Evolutionary conservation across 2,888 invertebrate genomes (phyloP).

Genomic region (Drosophila paramelanica): DNA sequence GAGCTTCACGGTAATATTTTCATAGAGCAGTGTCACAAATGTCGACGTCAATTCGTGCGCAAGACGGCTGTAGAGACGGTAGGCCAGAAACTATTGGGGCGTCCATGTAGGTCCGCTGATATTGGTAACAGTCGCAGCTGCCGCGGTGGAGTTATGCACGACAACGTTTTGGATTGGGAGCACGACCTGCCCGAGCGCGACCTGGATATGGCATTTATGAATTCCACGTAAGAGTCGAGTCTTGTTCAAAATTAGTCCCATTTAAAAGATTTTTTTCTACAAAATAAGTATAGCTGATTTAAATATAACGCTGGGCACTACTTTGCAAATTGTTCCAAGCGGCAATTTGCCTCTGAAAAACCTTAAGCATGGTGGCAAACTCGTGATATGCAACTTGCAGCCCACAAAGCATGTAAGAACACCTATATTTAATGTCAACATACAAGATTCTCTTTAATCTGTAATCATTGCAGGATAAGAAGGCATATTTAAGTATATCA

Average conservation of each 20-base stretch:
- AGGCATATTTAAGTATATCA: slow-evolving; percentile 94
- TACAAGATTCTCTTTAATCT: neutral
- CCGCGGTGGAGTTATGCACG: slow-evolving; percentile 94
- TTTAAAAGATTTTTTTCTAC: neutral
- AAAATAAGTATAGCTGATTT: slow-evolving; percentile 92
- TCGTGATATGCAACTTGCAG: slow-evolving; percentile 98
- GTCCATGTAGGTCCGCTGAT: slow-evolving; percentile 85
- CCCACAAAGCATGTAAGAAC: slow-evolving; percentile 96
- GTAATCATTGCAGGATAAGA: slow-evolving; percentile 90
- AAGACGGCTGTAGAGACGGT: slow-evolving; percentile 92
- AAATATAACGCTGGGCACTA: slow-evolving; percentile 98
- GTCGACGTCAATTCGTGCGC: slow-evolving; percentile 94
- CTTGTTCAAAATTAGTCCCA: neutral
- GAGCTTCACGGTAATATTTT: slow-evolving; percentile 99
- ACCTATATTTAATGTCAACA: neutral
- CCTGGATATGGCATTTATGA: slow-evolving; percentile 92
- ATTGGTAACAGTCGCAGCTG: slow-evolving; percentile 88
- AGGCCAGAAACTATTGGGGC: slow-evolving; percentile 89
- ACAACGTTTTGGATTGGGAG: slow-evolving; percentile 99
- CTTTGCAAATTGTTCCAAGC: slow-evolving; percentile 98
- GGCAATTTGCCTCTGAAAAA: slow-evolving; percentile 95
- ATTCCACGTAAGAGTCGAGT: slow-evolving; percentile 87
- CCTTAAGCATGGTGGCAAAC: slow-evolving; percentile 93
- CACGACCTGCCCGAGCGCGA: slow-evolving; percentile 95
- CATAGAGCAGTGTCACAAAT: slow-evolving; percentile 94